phyloP scores from a whole-genome alignment of 2,888 invertebrate genomes.

The Diarsia rubi region DNA sequence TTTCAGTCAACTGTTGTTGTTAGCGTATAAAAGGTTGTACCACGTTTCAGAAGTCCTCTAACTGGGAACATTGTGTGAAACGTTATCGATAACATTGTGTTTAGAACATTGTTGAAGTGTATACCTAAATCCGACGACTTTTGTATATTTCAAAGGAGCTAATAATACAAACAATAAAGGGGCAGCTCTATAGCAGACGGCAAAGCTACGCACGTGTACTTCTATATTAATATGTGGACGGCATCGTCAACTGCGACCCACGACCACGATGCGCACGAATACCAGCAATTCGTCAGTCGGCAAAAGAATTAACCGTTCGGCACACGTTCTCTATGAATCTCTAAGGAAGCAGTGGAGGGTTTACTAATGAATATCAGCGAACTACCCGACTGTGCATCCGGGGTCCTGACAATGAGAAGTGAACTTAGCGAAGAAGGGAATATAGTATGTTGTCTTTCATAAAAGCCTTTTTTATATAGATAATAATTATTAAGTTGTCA shows the following conservation, averaged over 20 bases:
- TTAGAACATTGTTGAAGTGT: not conserved
- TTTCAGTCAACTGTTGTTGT: slow-evolving; percentile 24
- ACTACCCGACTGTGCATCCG: not conserved
- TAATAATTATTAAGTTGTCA: no score
- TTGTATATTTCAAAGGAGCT: no score
- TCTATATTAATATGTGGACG: not conserved
- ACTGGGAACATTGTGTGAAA: slow-evolving; percentile 2
- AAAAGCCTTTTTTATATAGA: no score
- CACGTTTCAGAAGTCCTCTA: slow-evolving; percentile 14
- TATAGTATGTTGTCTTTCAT: not conserved
- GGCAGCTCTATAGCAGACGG: not conserved
- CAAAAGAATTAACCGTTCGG: not conserved
- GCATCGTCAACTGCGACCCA: not conserved
- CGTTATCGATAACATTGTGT: not conserved
- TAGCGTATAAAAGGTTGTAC: not conserved
- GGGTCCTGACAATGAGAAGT: not conserved
- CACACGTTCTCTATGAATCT: not conserved
- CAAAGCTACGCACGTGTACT: not conserved
- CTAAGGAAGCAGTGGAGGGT: not conserved
- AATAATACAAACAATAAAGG: not conserved
- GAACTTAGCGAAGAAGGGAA: not conserved
- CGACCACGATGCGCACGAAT: not conserved
- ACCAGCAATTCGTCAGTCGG: no score
- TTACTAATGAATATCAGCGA: not conserved
- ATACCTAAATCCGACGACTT: no score